Evolutionary conservation across 2,888 invertebrate genomes (phyloP).

Genomic region (Nycteola revayana): DNA sequence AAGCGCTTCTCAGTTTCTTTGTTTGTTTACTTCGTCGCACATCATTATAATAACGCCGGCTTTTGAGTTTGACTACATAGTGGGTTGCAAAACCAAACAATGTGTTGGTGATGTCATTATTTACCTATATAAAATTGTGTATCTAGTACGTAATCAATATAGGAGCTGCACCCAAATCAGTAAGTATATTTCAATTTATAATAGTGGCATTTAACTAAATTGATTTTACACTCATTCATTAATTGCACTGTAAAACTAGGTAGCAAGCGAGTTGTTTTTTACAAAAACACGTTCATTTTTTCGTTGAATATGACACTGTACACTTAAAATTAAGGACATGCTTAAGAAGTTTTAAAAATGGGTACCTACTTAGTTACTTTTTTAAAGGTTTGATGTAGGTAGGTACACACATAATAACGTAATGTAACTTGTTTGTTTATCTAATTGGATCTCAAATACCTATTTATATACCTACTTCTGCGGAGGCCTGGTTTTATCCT

Average conservation of each 20-base stretch:
- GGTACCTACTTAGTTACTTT: slow-evolving; percentile 10
- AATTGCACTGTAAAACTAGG: slow-evolving; percentile 9
- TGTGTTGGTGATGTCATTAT: slow-evolving; percentile 10
- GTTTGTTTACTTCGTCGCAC: slow-evolving; percentile 9
- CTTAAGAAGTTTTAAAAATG: slow-evolving; percentile 7
- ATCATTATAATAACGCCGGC: slow-evolving; percentile 10
- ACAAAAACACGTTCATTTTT: slow-evolving; percentile 6
- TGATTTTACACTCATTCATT: slow-evolving; percentile 10
- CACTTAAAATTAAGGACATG: slow-evolving; percentile 9
- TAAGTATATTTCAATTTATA: slow-evolving; percentile 9
- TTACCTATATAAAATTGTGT: slow-evolving; percentile 9
- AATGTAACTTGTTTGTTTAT: slow-evolving; percentile 8
- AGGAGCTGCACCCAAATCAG: slow-evolving; percentile 10
- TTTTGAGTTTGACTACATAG: slow-evolving; percentile 10
- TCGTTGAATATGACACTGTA: slow-evolving; percentile 9
- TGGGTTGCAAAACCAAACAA: slow-evolving; percentile 10
- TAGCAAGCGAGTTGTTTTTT: slow-evolving; percentile 9
- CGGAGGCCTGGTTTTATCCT: slow-evolving; percentile 12
- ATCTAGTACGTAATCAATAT: slow-evolving; percentile 10
- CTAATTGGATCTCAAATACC: slow-evolving; percentile 8
- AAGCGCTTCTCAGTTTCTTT: slow-evolving; percentile 7
- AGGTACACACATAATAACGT: slow-evolving; percentile 11
- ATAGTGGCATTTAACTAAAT: slow-evolving; percentile 9
- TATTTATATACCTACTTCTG: slow-evolving; percentile 10
- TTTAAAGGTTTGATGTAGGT: slow-evolving; percentile 11